phyloP scores from a whole-genome alignment of 2,888 invertebrate genomes.

The Hemicrepidius hirtus region DNA sequence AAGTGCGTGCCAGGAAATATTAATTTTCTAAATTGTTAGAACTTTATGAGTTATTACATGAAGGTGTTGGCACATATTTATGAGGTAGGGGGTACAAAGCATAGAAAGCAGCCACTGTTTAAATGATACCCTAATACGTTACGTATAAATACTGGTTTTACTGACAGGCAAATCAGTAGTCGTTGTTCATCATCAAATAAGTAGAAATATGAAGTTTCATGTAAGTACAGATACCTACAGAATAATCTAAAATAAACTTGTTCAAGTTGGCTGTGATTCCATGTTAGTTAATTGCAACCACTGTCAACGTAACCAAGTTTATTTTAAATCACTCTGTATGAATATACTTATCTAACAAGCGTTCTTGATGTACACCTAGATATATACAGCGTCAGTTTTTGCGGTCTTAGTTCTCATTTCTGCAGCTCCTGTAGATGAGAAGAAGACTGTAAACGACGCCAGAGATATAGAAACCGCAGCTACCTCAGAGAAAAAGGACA shows the following conservation, averaged over 20 bases:
- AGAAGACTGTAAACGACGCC: slow-evolving; percentile 62
- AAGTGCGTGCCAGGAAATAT: slow-evolving; percentile 32
- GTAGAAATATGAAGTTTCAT: slow-evolving; percentile 64
- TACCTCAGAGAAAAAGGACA: slow-evolving; percentile 64
- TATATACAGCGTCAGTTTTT: slow-evolving; percentile 66
- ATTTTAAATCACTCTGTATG: too few relatives aligned
- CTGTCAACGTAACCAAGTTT: too few relatives aligned
- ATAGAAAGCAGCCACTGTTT: slow-evolving; percentile 33
- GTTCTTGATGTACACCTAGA: slow-evolving; percentile 63
- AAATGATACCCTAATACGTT: slow-evolving; percentile 19
- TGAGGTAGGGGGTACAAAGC: slow-evolving; percentile 26
- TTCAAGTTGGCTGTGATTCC: too few relatives aligned
- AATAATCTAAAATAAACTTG: too few relatives aligned
- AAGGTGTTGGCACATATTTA: slow-evolving; percentile 16
- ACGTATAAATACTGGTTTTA: slow-evolving; percentile 43
- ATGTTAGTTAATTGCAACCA: too few relatives aligned
- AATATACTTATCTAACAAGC: too few relatives aligned
- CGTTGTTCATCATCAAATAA: slow-evolving; percentile 58
- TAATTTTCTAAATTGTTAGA: slow-evolving; percentile 22
- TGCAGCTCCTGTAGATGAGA: slow-evolving; percentile 60
- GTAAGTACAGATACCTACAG: too few relatives aligned
- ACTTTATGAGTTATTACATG: slow-evolving; percentile 22
- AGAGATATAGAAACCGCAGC: slow-evolving; percentile 54
- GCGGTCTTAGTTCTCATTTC: slow-evolving; percentile 68
- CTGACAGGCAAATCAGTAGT: slow-evolving; percentile 62